phyloP scores from a whole-genome alignment of 2,113 vertebrate genomes.

The Cynopterus brachyotis region DNA sequence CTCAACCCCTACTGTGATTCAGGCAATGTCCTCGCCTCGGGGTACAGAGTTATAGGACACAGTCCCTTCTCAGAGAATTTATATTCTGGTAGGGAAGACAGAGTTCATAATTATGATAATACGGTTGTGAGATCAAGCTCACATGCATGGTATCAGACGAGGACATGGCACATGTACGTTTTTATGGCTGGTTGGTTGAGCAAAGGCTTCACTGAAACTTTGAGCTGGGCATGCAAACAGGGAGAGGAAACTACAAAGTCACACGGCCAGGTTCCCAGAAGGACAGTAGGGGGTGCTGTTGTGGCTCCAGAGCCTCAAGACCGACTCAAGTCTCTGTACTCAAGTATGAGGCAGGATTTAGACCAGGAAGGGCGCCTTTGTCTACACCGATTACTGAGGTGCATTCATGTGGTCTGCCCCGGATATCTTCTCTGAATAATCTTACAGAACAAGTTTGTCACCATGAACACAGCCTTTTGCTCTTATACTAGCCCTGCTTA shows the following conservation, averaged over 20 bases:
- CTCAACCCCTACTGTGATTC: background rate
- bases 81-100: background rate
- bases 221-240: too few species aligned
- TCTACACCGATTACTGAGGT: background rate
- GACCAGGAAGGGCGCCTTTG: background rate
- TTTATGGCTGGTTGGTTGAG: background rate
- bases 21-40: background rate
- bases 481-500: background rate
- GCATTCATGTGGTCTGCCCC: background rate
- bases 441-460: background rate
- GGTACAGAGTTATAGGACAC: background rate
- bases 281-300: background rate
- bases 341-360: background rate
- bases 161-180: fast-evolving
- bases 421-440: background rate
- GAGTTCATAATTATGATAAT: background rate
- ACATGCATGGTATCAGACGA: background rate
- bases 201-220: background rate
- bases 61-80: slow-evolving; percentile 62
- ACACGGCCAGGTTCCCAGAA: background rate
- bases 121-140: background rate
- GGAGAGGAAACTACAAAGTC: background rate
- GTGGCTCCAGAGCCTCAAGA: background rate
- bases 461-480: background rate
- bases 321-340: background rate